Evolutionary conservation across 2,888 invertebrate species (phyloP), one percentile per base, ranked within the genome.

Genomic region (Stictocephala bisonia): DNA sequence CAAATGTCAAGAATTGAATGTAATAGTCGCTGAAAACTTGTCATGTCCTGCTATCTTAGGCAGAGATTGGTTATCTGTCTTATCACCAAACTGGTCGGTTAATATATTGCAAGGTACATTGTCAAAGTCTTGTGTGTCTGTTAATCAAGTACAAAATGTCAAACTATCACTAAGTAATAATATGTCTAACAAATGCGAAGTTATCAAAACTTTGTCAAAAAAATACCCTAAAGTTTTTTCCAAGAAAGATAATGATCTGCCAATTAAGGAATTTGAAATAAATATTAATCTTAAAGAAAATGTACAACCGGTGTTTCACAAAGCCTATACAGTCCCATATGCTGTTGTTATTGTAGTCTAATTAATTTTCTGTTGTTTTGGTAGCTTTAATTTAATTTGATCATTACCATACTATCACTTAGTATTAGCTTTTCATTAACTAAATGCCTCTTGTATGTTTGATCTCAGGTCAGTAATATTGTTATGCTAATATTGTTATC

Each of bases 21-120:
- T 26, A 4, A 53, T 53, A 26, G 53, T 53, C 6, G 53, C 53
- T 53, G 53, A 24, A 24, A 24, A 26, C n/a, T 27, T 26, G 13
- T 53, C 26, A 53, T 53, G 26, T 26, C 53, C 53, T 26, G 53
- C 26, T 53, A 22, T 53, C n/a, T 26, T 53, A 13, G 53, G 3
- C 6, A 22, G 53, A 53, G 53, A 53, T 53, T 22, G 53, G 53
- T 53, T 53, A 11, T 53, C 53, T 4, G 26, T 53, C 3, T 26
- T 26, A n/a, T 7, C 26, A 24, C 53, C 53, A 6, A 53, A 22
- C 22, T 53, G 53, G 53, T 7, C 26, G 11, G n/a, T 20, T 20
- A 26, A 53, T n/a, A 3, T 26, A 26, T 53, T 24, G n/a, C 26
- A 24, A 3, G 26, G 9, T 11, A 13, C 4, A 26, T 24, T 53